Conservation (phyloP, 2,888 invertebrate species). For the Synergus gifuensis region DNA sequence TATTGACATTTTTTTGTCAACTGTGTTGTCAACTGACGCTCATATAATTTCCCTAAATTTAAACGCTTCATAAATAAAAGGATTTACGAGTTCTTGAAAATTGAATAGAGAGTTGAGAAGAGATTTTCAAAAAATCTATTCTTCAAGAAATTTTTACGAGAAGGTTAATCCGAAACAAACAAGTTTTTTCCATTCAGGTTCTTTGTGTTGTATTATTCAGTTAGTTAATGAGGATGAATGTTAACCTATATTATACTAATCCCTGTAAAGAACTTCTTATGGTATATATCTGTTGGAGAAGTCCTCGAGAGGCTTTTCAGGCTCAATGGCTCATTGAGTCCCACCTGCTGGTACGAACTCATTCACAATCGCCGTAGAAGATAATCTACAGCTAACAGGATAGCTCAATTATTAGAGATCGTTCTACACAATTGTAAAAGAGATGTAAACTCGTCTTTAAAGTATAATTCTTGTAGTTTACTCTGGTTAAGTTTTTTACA, state of each 20-base stretch:
- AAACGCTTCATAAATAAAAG: neutral
- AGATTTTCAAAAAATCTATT: slow-evolving; percentile 44
- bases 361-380: neutral
- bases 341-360: slow-evolving; percentile 48
- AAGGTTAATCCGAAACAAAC: slow-evolving; percentile 51
- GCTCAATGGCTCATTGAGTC: slow-evolving; percentile 45
- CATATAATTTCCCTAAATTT: neutral
- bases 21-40: neutral
- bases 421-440: neutral
- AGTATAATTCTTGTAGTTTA: no score
- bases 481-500: no score
- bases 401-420: neutral
- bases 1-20: neutral
- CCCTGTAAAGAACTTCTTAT: slow-evolving; percentile 46
- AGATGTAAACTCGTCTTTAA: neutral
- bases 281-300: neutral
- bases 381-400: neutral
- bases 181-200: slow-evolving; percentile 50
- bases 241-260: slow-evolving; percentile 69
- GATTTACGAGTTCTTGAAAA: neutral
- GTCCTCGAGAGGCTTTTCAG: slow-evolving; percentile 43
- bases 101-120: slow-evolving; percentile 18
- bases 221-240: slow-evolving; percentile 71
- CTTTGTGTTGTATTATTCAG: slow-evolving; percentile 63
- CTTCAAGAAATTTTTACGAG: slow-evolving; percentile 42